Evolutionary conservation across 2,888 invertebrate species (phyloP), one percentile per base, ranked within the genome.

Genomic region (Colostygia pectinataria): DNA sequence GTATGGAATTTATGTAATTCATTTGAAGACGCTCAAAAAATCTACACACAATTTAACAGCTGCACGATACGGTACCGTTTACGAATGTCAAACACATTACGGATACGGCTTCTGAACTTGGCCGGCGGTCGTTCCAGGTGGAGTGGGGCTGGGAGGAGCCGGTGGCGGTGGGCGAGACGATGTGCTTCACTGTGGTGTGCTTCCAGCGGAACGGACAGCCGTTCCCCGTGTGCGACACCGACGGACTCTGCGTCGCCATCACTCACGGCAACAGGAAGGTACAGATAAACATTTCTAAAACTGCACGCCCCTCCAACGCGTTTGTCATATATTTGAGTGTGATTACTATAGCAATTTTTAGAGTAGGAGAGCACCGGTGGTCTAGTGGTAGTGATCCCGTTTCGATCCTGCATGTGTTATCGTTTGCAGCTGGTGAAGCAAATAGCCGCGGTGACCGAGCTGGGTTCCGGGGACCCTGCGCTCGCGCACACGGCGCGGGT

Each of bases 81-180:
- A n/a, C n/a, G n/a, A n/a, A n/a, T n/a, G n/a, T n/a, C n/a, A n/a
- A n/a, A n/a, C n/a, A n/a, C n/a, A n/a, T n/a, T n/a, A n/a, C n/a
- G n/a, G n/a, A n/a, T n/a, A n/a, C n/a, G n/a, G n/a, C n/a, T n/a
- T n/a, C n/a, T n/a, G n/a, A n/a, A n/a, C n/a, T n/a, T n/a, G n/a
- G n/a, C n/a, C n/a, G n/a, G n/a, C n/a, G n/a, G 6, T 20, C 6
- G 4, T 31, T 37, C 2, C 65, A 93, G 87, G 95, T 96, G 60
- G 92, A 93, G 63, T 98, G 98, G 92, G 96, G 97, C 66, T 98
- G 98, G 98, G 92, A 94, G 53, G 97, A 97, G 82, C 97, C 97
- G 10, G 94, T 96, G 68, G 90, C 93, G 8, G 98, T 98, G 14
- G 98, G 98, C 31, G 96, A 95, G 80, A 97, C 97, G 23, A 96